Base-by-base conservation (phyloP, 2,888 invertebrate genomes). In the Vannuccia rotundouncinata region DNA sequence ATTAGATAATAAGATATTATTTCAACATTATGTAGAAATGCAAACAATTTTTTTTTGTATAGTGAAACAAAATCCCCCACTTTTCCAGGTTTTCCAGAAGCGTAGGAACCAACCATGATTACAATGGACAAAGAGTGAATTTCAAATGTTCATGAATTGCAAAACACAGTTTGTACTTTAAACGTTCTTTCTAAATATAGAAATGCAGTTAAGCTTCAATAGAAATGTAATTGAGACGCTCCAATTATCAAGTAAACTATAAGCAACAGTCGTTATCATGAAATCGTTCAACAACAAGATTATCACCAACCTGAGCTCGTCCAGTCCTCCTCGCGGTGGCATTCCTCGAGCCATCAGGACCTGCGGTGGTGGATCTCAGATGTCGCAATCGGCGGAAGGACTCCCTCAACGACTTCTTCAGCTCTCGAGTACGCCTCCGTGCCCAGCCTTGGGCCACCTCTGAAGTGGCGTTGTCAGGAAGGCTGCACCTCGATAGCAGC, bases 371-470 rank as follows among this genome's bases (percentile, higher is more conserved):
- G 17, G 66, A 66, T 27, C 66, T 66, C 22, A 66, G 28, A 28
- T 59, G 75, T 1, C 74, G 13, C 13, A 80, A 59, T 28, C 80
- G 30, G 1, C 80, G 80, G 30, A 80, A 80, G 30, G 31, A 31
- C 28, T 77, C 76, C 10, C 80, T 1, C 28, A 80, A 31, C 25
- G 74, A 75, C 29, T 80, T 75, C 76, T 80, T 80, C n/a, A 80
- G 59, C 22, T 80, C 74, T 17, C 76, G 13, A 28, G 74, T 80
- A 22, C 80, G 2, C 45, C 80, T 29, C 1, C 74, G 74, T 27
- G 80, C 80, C 80, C 80, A 80, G n/a, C 80, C 74, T 28, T 78
- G 31, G 10, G 31, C 80, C 29, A 78, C 59, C 2, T 1, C 25
- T 5, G 66, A 17, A 2, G 66, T 66, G 22, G 66, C 66, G 2